Evolutionary conservation across 2,888 invertebrate species (phyloP), one percentile per base, ranked within the genome.

Genomic region (Nemotelus nigrinus): DNA sequence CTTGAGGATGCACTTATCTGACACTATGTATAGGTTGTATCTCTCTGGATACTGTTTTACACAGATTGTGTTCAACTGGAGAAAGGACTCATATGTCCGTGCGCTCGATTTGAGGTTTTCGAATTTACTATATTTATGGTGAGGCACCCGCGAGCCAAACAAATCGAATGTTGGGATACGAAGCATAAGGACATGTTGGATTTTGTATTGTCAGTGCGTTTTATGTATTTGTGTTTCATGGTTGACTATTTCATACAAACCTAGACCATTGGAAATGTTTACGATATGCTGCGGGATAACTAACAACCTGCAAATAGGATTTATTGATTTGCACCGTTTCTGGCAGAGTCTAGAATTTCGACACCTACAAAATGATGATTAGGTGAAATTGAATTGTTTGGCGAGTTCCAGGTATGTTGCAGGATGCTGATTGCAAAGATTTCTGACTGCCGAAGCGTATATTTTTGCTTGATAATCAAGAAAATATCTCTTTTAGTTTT

Each of bases 301-400:
- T 79, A 68, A 79, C 79, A 79, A 79, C 74, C 79, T 79, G 79
- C 55, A 79, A 79, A 79, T 79, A 63, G 77, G 77, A 79, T 79
- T 79, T 79, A 79, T 77, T 64, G 63, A 41, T 64, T 55, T 10
- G 10, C 63, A 44, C 25, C 25, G 25, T 1, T 25, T 25, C 25
- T 25, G 25, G 25, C 25, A 25, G 25, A 25, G 25, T 25, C 1
- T 25, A 25, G 25, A 25, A 25, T 25, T 25, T 25, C 25, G 25
- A 1, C 25, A 25, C 25, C 25, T 25, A 25, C 25, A 25, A 25
- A 25, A 25, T 25, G 25, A 25, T 25, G 25, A 25, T 25, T 25
- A 25, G 25, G 25, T 25, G 25, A 25, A 25, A 25, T 25, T 25
- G 25, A 25, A 25, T 25, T 25, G 25, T 25, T 25, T 25, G 25